Conservation (phyloP, 2,888 invertebrate species). For the Uloborus plumipes region DNA sequence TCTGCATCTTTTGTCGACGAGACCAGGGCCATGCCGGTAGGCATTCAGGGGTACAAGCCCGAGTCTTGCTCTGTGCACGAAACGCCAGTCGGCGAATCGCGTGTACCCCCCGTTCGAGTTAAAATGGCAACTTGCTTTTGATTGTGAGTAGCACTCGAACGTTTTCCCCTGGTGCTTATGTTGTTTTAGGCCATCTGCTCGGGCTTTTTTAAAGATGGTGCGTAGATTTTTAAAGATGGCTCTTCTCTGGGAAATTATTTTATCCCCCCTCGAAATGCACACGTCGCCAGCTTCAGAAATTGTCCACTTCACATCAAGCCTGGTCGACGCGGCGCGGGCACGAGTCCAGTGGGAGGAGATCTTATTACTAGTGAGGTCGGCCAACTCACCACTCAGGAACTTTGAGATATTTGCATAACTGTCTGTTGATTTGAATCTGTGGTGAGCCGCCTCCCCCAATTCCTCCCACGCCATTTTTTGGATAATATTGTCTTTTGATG, state of each 20-base stretch:
- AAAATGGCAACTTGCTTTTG: not conserved
- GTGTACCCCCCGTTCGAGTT: not conserved
- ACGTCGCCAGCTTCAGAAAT: not conserved
- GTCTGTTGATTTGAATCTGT: not conserved
- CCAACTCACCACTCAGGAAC: not conserved
- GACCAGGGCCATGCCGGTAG: not conserved
- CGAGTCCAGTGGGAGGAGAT: not conserved
- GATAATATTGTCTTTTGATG: not conserved
- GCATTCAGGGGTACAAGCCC: not conserved
- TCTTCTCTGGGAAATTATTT: not conserved
- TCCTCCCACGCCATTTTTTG: not conserved
- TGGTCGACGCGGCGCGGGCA: not conserved
- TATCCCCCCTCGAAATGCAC: not conserved
- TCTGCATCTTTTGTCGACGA: not conserved
- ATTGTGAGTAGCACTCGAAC: not conserved
- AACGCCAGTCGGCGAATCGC: not conserved
- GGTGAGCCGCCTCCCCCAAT: not conserved
- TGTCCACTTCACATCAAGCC: not conserved
- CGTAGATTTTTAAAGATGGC: not conserved
- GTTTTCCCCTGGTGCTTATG: not conserved
- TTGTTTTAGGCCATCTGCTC: not conserved
- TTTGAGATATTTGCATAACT: not conserved
- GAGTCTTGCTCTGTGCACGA: constrained; percentile 4
- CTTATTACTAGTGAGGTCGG: not conserved
- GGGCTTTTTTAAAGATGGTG: not conserved